Conservation (phyloP, 2,113 vertebrate genomes). For the Pelecanus crispus region DNA sequence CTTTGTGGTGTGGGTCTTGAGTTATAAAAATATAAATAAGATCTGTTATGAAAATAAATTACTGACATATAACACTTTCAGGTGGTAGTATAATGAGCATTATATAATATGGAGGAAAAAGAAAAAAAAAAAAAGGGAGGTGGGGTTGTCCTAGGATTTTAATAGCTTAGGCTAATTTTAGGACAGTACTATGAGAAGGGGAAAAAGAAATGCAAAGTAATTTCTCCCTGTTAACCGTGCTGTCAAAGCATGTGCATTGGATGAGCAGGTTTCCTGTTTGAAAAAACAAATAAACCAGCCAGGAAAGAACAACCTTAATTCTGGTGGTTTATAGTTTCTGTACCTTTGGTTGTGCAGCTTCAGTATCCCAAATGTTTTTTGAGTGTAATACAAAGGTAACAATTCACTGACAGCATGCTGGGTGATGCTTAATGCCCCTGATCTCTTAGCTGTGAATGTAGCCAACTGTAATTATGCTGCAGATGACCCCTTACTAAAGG, state of each 20-base stretch:
- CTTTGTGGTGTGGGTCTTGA: neutral
- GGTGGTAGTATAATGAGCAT: neutral
- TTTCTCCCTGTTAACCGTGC: neutral
- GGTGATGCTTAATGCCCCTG: neutral
- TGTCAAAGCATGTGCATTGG: neutral
- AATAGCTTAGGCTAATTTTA: neutral
- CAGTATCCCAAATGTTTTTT: neutral
- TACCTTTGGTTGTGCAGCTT: neutral
- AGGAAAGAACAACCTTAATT: neutral
- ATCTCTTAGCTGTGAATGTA: neutral
- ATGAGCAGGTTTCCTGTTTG: neutral
- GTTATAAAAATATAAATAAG: neutral
- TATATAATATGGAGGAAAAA: neutral
- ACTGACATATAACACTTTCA: neutral
- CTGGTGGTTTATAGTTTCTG: neutral
- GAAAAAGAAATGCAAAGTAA: neutral
- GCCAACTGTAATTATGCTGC: neutral
- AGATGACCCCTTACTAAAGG: neutral
- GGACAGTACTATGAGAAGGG: neutral
- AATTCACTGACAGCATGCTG: neutral
- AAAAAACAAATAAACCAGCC: neutral
- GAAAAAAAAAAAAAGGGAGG: rapidly evolving
- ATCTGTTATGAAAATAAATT: neutral
- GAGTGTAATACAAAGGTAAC: neutral
- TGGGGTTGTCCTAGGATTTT: neutral